Percentiles rank a stretch among this genome's conserved stretches.
These are phyloP conservation scores for Cremastobaeus sp. DNA, from an alignment of 2,888 invertebrate genomes.

Conservation along the genomic window DNA sequence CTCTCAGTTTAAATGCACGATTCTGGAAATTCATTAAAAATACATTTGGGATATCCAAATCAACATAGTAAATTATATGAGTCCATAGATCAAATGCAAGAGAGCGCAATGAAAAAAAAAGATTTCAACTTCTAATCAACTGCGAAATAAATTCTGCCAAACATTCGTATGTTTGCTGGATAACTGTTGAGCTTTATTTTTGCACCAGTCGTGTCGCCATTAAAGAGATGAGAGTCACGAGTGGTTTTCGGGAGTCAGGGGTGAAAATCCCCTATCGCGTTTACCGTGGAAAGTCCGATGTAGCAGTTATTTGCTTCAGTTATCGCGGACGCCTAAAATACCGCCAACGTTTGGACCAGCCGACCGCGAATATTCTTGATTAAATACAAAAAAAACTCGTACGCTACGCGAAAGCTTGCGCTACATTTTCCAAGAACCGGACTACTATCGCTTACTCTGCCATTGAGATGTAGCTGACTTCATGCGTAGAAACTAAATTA, in stretches of 20 bases:
- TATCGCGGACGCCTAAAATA: constrained; percentile 64
- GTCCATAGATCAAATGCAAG: no score
- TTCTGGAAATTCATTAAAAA: no score
- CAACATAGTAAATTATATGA: no score
- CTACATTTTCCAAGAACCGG: constrained; percentile 45
- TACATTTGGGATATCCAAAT: no score
- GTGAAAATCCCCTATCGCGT: constrained; percentile 55
- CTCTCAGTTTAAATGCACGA: no score
- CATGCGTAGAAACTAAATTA: constrained; percentile 69
- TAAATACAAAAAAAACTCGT: constrained; percentile 72
- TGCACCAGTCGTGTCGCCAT: constrained; percentile 58
- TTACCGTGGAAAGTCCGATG: constrained; percentile 52
- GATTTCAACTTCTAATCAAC: constrained; percentile 56
- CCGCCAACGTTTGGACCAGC: constrained; percentile 63
- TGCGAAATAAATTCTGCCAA: constrained; percentile 55
- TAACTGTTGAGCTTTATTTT: constrained; percentile 60
- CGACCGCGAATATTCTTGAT: constrained; percentile 78
- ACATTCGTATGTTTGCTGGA: constrained; percentile 55
- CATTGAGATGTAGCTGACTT: constrained; percentile 67
- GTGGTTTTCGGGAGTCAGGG: constrained; percentile 56
- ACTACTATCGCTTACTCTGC: constrained; percentile 60
- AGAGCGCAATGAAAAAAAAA: no score
- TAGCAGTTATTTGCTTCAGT: constrained; percentile 59
- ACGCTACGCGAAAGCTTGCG: constrained; percentile 27
- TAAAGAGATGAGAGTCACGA: constrained; percentile 64